These are phyloP conservation scores for Nomada ruficornis DNA, from an alignment of 2,888 invertebrate species.

Conservation along the genomic window DNA sequence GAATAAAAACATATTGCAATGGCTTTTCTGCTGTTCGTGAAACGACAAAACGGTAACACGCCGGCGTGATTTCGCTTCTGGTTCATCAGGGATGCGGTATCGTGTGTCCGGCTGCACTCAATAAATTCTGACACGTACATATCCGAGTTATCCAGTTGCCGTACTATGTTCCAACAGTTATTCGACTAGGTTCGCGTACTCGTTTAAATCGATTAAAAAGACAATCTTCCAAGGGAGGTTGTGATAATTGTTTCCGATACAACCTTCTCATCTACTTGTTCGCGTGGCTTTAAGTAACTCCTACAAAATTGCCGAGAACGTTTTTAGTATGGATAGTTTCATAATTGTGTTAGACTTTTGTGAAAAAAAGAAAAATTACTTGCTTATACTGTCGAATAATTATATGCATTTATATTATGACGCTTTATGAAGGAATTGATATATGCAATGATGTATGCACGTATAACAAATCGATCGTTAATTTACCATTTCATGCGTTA, in stretches of 20 bases:
- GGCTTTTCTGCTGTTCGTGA: background rate
- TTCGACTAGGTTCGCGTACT: background rate
- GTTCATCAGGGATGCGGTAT: slow-evolving; percentile 32
- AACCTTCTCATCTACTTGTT: too few relatives aligned
- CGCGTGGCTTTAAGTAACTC: too few relatives aligned
- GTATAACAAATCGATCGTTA: background rate
- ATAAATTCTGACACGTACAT: slow-evolving; percentile 47
- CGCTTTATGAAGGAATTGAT: too few relatives aligned
- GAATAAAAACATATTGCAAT: background rate
- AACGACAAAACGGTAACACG: slow-evolving; percentile 34
- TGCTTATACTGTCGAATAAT: too few relatives aligned
- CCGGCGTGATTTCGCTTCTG: slow-evolving; percentile 34
- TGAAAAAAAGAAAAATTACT: too few relatives aligned
- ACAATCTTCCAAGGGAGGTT: background rate
- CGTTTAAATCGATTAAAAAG: background rate
- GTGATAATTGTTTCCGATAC: background rate
- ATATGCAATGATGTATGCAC: too few relatives aligned
- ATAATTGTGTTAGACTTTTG: too few relatives aligned
- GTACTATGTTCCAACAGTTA: slow-evolving; percentile 3
- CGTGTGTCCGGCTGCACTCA: slow-evolving; percentile 41
- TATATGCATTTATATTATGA: too few relatives aligned
- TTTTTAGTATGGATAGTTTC: too few relatives aligned
- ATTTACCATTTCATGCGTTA: slow-evolving; percentile 24
- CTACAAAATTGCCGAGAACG: too few relatives aligned
- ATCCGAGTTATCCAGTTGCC: slow-evolving; percentile 22